Base-by-base conservation (phyloP, 2,888 invertebrate species). In the Scaptomyza tumidula region DNA sequence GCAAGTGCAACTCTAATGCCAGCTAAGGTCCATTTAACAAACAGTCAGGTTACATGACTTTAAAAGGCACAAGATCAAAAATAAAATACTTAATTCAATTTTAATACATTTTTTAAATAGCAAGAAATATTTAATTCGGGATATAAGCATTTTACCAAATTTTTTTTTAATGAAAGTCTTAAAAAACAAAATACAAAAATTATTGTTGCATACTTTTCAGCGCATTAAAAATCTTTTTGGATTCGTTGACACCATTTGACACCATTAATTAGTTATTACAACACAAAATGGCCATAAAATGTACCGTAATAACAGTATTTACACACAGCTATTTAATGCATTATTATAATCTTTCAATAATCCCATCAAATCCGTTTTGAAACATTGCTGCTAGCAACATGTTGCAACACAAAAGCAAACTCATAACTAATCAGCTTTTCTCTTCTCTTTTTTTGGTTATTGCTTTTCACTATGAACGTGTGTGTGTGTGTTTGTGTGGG, bases 1-100 rank as follows among this genome's bases (percentile, higher is more conserved):
- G 41, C 50, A 50, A 66, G 49, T 63, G 52, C 60, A 73, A 49
- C 58, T 11, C 24, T 27, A 50, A 58, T 46, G 29, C 50, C 57
- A 59, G 77, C 48, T 69, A 76, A 69, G 75, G 67, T 60, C 65
- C 71, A 74, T 84, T 80, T 78, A 80, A 68, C 85, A 61, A 56
- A 33, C 55, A 61, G 58, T 50, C 50, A 54, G 54, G 33, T 52
- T 65, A 63, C 39, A 16, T 46, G 58, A 19, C 58, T 78, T 67
- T 46, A 67, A 39, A 39, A 39, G 14, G 3, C 14, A 39, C 14
- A 14, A 39, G 7, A 37, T 37, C n/a, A 37, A 39, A 39, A 9
- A 10, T 33, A 1, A 33, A 10, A 33, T 3, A 14, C 2, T 9
- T 14, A n/a, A 37, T 5, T 35, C 5, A 3, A 37, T n/a, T 37